A percentile compares a stretch with the other conserved stretches of the same genome.
Evolutionary conservation across 2,797 vertebrate genomes (phyloP).

Genomic region (Loriculus beryllinus): DNA sequence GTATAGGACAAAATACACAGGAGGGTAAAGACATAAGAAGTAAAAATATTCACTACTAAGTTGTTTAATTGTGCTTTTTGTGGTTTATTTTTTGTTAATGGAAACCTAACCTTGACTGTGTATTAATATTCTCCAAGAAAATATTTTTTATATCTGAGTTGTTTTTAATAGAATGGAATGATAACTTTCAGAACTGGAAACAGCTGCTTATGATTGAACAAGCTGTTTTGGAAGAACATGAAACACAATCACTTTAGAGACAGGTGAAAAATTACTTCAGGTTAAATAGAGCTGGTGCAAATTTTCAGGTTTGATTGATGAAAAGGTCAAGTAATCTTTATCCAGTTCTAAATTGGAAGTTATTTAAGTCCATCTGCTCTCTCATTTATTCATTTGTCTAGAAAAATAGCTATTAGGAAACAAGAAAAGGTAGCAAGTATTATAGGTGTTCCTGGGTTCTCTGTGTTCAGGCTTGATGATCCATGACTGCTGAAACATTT

Average conservation of each 20-base stretch:
- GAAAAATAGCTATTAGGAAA: background rate
- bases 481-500: background rate
- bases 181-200: background rate
- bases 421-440: background rate
- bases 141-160: background rate
- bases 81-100: rapidly evolving
- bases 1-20: background rate
- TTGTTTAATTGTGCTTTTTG: rapidly evolving
- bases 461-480: background rate
- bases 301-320: constrained; percentile 2
- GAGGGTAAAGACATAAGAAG: background rate
- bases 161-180: background rate
- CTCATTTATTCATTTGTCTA: background rate
- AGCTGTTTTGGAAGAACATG: background rate
- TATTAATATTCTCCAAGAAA: background rate
- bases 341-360: background rate
- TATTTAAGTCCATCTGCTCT: background rate
- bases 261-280: constrained; percentile 20
- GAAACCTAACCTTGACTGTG: background rate
- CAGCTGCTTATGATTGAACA: background rate
- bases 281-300: background rate
- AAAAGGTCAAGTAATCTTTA: constrained; percentile 22
- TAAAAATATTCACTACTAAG: background rate
- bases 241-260: background rate
- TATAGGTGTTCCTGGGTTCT: background rate